Evolutionary conservation across 53 echinoderm and acorn worm species (phyloP).

Genomic region (Temnopleurus reevesii): DNA sequence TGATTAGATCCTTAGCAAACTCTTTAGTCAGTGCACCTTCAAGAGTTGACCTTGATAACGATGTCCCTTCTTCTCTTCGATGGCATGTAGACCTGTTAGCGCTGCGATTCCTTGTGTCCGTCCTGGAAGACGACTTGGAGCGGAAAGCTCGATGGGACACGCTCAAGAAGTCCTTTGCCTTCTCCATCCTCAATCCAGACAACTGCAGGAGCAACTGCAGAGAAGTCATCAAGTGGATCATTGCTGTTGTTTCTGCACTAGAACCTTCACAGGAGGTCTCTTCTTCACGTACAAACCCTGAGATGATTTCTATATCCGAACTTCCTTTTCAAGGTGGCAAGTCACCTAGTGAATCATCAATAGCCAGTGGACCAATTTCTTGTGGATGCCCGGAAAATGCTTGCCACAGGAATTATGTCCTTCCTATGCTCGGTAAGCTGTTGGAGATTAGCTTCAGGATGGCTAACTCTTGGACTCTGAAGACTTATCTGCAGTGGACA

Average conservation of each 20-base stretch:
- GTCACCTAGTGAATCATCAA: too few relatives aligned
- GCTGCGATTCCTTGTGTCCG: conserved; percentile 6
- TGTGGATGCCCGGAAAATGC: conserved; percentile 32
- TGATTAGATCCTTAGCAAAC: not conserved
- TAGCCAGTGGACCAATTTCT: not conserved
- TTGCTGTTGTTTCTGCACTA: not conserved
- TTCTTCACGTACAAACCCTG: not conserved
- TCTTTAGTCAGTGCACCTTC: not conserved
- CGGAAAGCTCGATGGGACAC: conserved; percentile 39
- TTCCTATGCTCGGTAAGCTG: conserved; percentile 27
- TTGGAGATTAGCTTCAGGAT: conserved; percentile 27
- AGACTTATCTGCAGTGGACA: not conserved
- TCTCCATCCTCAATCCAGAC: conserved; percentile 32
- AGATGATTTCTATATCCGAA: too few relatives aligned
- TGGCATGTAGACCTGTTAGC: conserved; percentile 22
- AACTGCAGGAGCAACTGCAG: conserved; percentile 20
- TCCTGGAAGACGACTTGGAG: conserved; percentile 53
- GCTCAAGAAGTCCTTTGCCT: not conserved
- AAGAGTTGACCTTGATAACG: not conserved
- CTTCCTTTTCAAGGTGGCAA: too few relatives aligned
- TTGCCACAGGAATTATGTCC: conserved; percentile 15
- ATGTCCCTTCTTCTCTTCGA: not conserved
- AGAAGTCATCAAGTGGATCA: conserved; percentile 28
- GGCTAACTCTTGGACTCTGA: conserved; percentile 5
- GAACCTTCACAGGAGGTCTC: not conserved